Evolutionary conservation across 2,888 invertebrate genomes (phyloP), one percentile per base, ranked within the genome.

Genomic region (Sepioteuthis lessoniana): DNA sequence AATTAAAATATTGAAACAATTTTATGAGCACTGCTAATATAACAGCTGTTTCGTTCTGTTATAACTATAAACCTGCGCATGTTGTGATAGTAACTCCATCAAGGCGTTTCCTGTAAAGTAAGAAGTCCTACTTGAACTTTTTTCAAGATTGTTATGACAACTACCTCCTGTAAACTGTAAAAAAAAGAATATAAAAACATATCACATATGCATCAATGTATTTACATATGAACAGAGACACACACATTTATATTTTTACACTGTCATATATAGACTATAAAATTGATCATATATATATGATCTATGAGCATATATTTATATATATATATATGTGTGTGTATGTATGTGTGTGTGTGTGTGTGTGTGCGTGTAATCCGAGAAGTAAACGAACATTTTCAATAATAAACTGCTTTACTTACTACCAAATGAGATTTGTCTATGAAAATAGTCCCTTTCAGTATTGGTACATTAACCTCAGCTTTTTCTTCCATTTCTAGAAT

Each of bases 131-230:
- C 76, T 76, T 76, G 76, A 76, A 76, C 76, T 76, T 31, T 76
- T 76, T 76, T 76, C 76, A 76, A 76, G 76, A 76, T 76, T 76
- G 76, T 76, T 76, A 76, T 76, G 76, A 76, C 76, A 76, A 76
- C 76, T n/a, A 76, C 76, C 76, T 76, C 76, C 76, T 76, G 76
- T 76, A 76, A 76, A 76, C n/a, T 76, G 76, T n/a, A 76, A n/a
- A 76, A 76, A 76, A 76, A 16, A 76, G 76, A 76, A 35, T 35
- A 35, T 10, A 76, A n/a, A 76, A n/a, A 76, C n/a, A 76, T 35
- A 76, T n/a, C 13, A 76, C n/a, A 76, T 35, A 35, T 35, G 16
- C 76, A 76, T 76, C n/a, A 35, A 76, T n/a, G 76, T 35, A 76
- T 76, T 35, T 76, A 76, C 31, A 31, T 60, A 60, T 3, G 5